Conservation (phyloP, 1,140 invertebrate species). For the Mya arenaria region DNA sequence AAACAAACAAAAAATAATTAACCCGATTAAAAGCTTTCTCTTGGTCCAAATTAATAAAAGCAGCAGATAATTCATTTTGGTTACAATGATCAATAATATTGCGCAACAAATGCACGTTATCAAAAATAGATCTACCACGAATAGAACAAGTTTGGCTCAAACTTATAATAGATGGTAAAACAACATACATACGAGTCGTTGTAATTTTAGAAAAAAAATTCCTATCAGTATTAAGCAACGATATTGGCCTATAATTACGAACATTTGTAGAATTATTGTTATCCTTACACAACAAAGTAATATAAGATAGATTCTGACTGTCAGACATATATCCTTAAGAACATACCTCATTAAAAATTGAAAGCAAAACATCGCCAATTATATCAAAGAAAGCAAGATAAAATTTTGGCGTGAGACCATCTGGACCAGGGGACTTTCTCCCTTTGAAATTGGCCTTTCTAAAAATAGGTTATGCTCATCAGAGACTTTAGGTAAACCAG, state of each 20-base stretch:
- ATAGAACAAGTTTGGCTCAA: conserved; percentile 17
- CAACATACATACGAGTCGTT: background rate
- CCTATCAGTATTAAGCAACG: conserved; percentile 31
- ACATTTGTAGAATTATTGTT: background rate
- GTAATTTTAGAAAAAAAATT: conserved; percentile 1
- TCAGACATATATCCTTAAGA: conserved; percentile 22
- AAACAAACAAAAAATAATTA: too few relatives aligned
- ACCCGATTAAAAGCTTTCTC: too few relatives aligned
- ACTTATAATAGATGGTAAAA: conserved; percentile 4
- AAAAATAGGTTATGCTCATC: conserved; percentile 5
- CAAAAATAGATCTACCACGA: conserved; percentile 34
- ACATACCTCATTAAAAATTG: conserved; percentile 50
- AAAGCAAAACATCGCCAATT: conserved; percentile 41
- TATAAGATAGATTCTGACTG: conserved; percentile 33
- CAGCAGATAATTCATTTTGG: background rate
- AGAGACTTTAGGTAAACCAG: conserved; percentile 48
- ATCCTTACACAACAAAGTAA: conserved; percentile 20
- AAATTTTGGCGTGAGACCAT: conserved; percentile 59
- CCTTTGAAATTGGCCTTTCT: conserved; percentile 26
- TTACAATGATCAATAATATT: conserved; percentile 15
- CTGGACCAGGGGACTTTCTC: conserved; percentile 59
- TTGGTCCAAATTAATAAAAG: conserved; percentile 46
- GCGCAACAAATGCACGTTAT: conserved; percentile 42
- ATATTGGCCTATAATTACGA: conserved; percentile 3
- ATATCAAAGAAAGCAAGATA: conserved; percentile 59